Evolutionary conservation across 2,888 invertebrate species (phyloP), one percentile per base, ranked within the genome.

Genomic region (Pollenia angustigena): DNA sequence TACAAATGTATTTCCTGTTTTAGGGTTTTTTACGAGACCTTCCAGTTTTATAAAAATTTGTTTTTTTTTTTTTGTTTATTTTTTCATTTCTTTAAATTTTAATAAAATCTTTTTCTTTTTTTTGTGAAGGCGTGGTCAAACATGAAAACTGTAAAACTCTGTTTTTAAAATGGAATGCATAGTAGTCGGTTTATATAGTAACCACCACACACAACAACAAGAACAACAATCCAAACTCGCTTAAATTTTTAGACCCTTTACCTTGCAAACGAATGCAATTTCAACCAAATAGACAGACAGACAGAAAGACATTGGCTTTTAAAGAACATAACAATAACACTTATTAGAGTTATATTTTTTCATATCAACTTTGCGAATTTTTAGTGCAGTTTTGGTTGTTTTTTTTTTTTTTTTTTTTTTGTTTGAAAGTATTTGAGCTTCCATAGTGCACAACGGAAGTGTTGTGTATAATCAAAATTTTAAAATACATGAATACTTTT

Each of bases 71-170:
- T 56, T 16, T 68, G 14, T 54, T 64, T 68, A 40, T 75, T 46
- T 68, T 81, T 71, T 68, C 44, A 46, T 72, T 83, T 72, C 74
- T 74, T 40, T 74, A 52, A 69, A 85, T 79, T 81, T 80, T 78
- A 68, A 79, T 78, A 84, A 83, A 81, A 72, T 81, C 52, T 82
- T 79, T 32, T 4, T 1, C 4, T 32, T 32, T 32, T 32, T 32
- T 85, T 80, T 83, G 69, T 81, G 85, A 83, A 85, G 87, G 85
- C 85, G 82, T 88, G 81, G 74, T 85, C 84, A 84, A 84, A 87
- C 87, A 87, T 81, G 81, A 87, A 81, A 87, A 62, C 64, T 66
- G 87, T 84, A 85, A 85, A 79, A 79, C 52, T 74, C 46, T 79
- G 81, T 64, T 52, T 85, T 75, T 69, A 74, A 84, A 84, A 85